Base-by-base conservation (phyloP, 2,888 invertebrate genomes). In the Erpobdella octoculata region DNA sequence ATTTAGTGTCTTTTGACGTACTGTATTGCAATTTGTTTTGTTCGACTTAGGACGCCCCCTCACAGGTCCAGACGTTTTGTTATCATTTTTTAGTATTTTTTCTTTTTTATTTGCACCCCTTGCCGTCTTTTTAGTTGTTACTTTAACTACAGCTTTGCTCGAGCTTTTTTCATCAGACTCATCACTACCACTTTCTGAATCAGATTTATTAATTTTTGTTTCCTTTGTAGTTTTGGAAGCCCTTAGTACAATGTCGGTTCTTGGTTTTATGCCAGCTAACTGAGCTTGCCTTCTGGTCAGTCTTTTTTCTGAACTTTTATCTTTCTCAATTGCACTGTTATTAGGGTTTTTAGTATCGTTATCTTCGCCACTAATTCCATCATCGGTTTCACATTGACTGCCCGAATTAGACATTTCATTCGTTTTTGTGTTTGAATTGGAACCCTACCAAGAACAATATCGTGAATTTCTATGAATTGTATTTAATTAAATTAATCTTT, bases 271-370 rank as follows among this genome's bases (percentile, higher is more conserved):
- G 28, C 41, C 31, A 37, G 67, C 28, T n/a, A 67, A 41, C 33
- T 48, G 21, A 15, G 67, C 25, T 31, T 67, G 67, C 46, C 67
- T 37, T 18, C 67, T 67, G 12, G 67, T 67, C 18, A 67, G n/a
- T 48, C 67, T 67, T 31, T 41, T 67, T 3, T 28, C 35, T 9
- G 25, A 28, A 33, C 21, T 25, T 25, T 21, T 25, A 21, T 53
- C 21, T 53, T 53, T 33, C 36, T 65, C 21, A 1, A 37, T 18
- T 31, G 65, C 65, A 33, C 37, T 25, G 36, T 65, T 36, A 6
- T 65, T 38, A 2, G 15, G 12, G 33, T 15, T 12, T 65, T 36
- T 25, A 33, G 35, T 37, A 35, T 65, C 65, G 15, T 65, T 38
- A 25, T 65, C 65, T n/a, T 62, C 33, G 18, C 37, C 65, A 65